These are phyloP conservation scores for Heteronetta atricapilla DNA, from an alignment of 2,113 vertebrate genomes.

Conservation along the genomic window DNA sequence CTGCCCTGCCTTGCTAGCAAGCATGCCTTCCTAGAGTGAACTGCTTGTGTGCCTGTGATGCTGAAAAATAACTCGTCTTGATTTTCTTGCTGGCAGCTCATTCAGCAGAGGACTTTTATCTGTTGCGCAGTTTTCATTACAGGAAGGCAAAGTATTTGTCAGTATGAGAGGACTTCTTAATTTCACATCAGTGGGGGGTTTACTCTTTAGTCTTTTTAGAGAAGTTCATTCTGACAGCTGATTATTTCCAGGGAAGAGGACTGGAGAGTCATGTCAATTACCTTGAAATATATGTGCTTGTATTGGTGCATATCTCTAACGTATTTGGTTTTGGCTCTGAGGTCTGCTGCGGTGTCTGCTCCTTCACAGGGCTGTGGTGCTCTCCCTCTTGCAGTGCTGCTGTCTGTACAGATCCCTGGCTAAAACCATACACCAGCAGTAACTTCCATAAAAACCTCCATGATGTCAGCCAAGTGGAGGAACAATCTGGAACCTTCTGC, in stretches of 20 bases:
- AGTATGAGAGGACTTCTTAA: not conserved
- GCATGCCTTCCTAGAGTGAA: rapidly evolving
- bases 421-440: not conserved
- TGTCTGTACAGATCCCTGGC: not conserved
- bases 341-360: rapidly evolving
- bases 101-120: not conserved
- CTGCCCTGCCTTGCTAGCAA: not conserved
- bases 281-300: not conserved
- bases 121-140: not conserved
- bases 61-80: not conserved
- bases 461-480: not conserved
- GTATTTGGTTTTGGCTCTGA: not conserved
- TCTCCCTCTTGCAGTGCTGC: not conserved
- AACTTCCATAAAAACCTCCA: not conserved
- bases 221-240: slow-evolving; percentile 31
- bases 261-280: not conserved
- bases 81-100: not conserved
- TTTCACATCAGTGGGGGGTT: not conserved
- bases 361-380: not conserved
- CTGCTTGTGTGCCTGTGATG: not conserved
- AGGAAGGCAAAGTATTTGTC: not conserved
- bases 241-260: slow-evolving; percentile 22
- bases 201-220: not conserved
- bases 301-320: not conserved
- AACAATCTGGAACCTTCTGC: not conserved